phyloP scores from a whole-genome alignment of 1,140 invertebrate genomes.

The Medauroidea extradentata region DNA sequence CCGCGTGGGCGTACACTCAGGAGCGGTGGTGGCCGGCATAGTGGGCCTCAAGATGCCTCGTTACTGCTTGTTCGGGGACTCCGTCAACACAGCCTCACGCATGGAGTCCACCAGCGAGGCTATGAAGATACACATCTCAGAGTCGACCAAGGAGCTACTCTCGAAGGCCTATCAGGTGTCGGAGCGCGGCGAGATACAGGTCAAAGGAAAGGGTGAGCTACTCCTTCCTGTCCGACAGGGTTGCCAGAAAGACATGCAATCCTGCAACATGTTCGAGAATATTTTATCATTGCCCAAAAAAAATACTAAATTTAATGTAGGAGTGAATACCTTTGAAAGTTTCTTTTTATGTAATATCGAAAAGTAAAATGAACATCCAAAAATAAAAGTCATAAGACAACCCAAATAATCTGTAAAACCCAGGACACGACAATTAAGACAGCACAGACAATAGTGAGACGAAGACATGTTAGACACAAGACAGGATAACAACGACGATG shows the following conservation, averaged over 20 bases:
- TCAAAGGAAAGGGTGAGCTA: slow-evolving; percentile 75
- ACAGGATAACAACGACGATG: too few relatives aligned
- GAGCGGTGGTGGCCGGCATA: slow-evolving; percentile 89
- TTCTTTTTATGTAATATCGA: too few relatives aligned
- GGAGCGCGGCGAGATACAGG: slow-evolving; percentile 76
- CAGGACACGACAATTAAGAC: too few relatives aligned
- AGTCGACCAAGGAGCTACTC: slow-evolving; percentile 75
- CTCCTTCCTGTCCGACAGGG: background rate
- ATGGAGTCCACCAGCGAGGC: slow-evolving; percentile 90
- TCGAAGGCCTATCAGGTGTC: slow-evolving; percentile 69
- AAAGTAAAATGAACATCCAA: too few relatives aligned
- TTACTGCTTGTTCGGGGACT: slow-evolving; percentile 92
- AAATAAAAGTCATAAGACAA: too few relatives aligned
- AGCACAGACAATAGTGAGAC: too few relatives aligned
- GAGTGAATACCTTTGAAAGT: too few relatives aligned
- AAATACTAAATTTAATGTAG: too few relatives aligned
- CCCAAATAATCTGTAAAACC: too few relatives aligned
- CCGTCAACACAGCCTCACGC: slow-evolving; percentile 85
- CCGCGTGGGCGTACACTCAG: slow-evolving; percentile 84
- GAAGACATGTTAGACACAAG: too few relatives aligned
- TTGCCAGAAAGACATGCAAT: background rate
- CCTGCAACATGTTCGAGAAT: too few relatives aligned
- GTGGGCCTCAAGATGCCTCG: slow-evolving; percentile 93
- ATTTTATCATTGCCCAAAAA: too few relatives aligned
- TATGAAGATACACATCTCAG: slow-evolving; percentile 93